Conservation (phyloP, 1,140 invertebrate genomes). For the Lepidotrigona ventralis region DNA sequence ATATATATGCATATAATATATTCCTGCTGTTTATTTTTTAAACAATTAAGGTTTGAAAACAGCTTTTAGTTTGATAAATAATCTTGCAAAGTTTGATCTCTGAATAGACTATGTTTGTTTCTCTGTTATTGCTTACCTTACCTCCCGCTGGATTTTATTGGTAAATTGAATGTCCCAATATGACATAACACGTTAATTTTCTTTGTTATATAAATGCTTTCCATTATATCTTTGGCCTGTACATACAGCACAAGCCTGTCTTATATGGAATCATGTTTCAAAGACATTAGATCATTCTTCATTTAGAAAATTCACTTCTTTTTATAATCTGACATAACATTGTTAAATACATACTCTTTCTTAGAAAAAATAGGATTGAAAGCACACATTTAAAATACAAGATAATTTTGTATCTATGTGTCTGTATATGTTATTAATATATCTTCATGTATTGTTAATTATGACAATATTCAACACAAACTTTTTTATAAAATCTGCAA, state of each 20-base stretch:
- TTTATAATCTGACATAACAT: slow-evolving; percentile 36
- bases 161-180: slow-evolving; percentile 80
- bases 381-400: slow-evolving; percentile 45
- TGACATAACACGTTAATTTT: slow-evolving; percentile 67
- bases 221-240: slow-evolving; percentile 63
- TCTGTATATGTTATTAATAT: slow-evolving; percentile 10
- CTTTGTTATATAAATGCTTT: slow-evolving; percentile 64
- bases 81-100: slow-evolving; percentile 67
- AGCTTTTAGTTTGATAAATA: slow-evolving; percentile 54
- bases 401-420: slow-evolving; percentile 1
- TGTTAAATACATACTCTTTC: slow-evolving; percentile 52
- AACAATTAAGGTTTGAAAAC: slow-evolving; percentile 47
- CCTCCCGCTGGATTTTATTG: slow-evolving; percentile 80
- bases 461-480: background rate
- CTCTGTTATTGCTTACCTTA: slow-evolving; percentile 80
- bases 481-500: slow-evolving; percentile 1
- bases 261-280: slow-evolving; percentile 76
- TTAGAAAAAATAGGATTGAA: slow-evolving; percentile 47
- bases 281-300: slow-evolving; percentile 68
- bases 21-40: slow-evolving; percentile 29
- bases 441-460: slow-evolving; percentile 10
- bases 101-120: slow-evolving; percentile 78
- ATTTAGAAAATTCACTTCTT: slow-evolving; percentile 47
- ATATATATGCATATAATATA: background rate
- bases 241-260: slow-evolving; percentile 74